Evolutionary conservation across 2,797 vertebrate species (phyloP).

Genomic region (Acanthiza pusilla): DNA sequence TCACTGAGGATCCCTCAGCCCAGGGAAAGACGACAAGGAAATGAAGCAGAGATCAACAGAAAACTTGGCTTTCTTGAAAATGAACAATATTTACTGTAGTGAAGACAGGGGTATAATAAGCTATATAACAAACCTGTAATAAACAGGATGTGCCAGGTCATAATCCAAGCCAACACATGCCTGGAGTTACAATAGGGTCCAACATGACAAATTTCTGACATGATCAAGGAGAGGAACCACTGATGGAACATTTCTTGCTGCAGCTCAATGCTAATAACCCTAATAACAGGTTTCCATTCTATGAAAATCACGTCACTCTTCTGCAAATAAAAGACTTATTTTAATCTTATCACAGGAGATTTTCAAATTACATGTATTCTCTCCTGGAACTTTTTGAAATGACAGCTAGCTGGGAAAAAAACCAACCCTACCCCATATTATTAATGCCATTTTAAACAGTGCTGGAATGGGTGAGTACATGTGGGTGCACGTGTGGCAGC

Average conservation of each 20-base stretch:
- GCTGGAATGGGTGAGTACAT: not conserved
- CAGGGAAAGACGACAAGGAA: not conserved
- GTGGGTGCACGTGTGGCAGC: not conserved
- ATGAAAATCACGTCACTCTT: not conserved
- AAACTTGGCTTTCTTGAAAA: not conserved
- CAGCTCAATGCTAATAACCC: not conserved
- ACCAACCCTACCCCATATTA: not conserved
- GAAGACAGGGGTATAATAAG: not conserved
- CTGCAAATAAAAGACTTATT: not conserved
- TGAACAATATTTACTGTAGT: not conserved
- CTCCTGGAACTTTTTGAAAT: conserved; percentile 4
- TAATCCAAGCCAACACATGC: not conserved
- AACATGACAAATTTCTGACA: not conserved
- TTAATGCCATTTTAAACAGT: conserved; percentile 8
- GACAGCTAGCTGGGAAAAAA: not conserved
- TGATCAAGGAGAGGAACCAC: not conserved
- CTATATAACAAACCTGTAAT: not conserved
- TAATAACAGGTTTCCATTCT: conserved; percentile 15
- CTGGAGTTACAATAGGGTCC: not conserved
- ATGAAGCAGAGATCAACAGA: not conserved
- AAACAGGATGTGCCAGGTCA: not conserved
- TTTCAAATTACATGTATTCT: conserved; percentile 33
- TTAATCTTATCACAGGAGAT: not conserved
- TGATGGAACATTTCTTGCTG: not conserved
- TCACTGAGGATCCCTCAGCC: not conserved